Evolutionary conservation across 2,113 vertebrate genomes (phyloP), one percentile per base, ranked within the genome.

Genomic region (Lamprotornis superbus): DNA sequence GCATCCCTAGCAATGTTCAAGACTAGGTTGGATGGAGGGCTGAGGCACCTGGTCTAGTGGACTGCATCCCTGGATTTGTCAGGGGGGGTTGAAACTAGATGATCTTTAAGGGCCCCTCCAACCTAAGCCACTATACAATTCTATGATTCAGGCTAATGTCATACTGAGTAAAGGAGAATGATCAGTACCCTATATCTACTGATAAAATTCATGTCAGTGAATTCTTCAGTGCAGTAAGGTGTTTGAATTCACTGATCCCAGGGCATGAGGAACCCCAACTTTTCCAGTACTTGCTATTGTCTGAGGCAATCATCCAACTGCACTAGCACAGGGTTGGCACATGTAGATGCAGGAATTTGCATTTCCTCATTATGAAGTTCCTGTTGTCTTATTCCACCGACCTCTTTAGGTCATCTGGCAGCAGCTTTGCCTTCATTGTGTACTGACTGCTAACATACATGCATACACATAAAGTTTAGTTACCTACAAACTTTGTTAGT

Each of bases 301-400:
- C 47, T 8, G 12, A 67, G 39, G 7, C 9, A 50, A 33, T 31
- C 17, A 20, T 3, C 19, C 81, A 44, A 17, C 18, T 70, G 31
- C 39, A 35, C 15, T 8, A 64, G 15, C 25, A 46, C 0, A 11
- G 17, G 3, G 1, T 5, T 87, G 33, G 9, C 8, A 67, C 1
- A 0, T 37, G 15, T 9, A 75, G 3, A 19, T 47, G 10, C 13
- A 68, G 24, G 31, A 49, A 11, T 60, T 86, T 46, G 10, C 12
- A 64, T 47, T 71, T 86, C 3, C 7, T 83, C 55, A 18, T 25
- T 6, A 11, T 15, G 23, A 55, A 35, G 6, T 27, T 55, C 24
- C 44, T n/a, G 7, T 28, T 67, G 22, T n/a, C 28, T 60, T 19
- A n/a, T 53, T 69, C 17, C 40, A 53, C 21, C 4, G 15, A 52